These are phyloP conservation scores for Temnothorax longispinosus DNA, from an alignment of 1,140 invertebrate species.

Conservation along the genomic window DNA sequence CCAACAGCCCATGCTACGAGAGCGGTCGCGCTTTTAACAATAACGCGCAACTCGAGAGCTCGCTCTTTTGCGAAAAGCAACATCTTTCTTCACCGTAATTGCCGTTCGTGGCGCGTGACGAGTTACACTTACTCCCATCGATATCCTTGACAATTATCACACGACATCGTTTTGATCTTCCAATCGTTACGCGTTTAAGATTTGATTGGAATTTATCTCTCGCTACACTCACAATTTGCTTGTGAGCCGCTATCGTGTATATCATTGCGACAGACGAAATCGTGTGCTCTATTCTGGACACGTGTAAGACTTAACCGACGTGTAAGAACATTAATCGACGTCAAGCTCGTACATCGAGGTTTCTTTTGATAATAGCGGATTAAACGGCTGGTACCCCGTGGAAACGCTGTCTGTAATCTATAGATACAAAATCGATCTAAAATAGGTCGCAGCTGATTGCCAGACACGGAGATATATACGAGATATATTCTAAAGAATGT, in stretches of 20 bases:
- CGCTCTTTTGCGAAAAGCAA: background rate
- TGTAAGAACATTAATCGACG: slow-evolving; percentile 53
- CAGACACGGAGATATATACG: background rate
- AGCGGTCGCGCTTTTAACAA: background rate
- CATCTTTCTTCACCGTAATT: background rate
- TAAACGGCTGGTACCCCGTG: background rate
- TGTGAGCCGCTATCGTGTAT: background rate
- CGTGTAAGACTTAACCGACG: slow-evolving; percentile 5
- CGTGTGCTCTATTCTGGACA: background rate
- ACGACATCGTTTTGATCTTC: background rate
- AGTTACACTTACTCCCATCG: background rate
- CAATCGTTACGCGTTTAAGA: background rate
- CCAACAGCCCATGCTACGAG: background rate
- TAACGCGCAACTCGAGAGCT: too few relatives aligned
- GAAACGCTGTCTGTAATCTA: background rate
- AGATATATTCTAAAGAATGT: background rate
- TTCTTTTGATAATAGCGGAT: slow-evolving; percentile 27
- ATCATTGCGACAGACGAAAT: slow-evolving; percentile 50
- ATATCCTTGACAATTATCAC: background rate
- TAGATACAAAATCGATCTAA: slow-evolving; percentile 22
- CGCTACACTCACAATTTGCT: background rate
- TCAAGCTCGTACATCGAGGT: slow-evolving; percentile 18
- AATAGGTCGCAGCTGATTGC: slow-evolving; percentile 26
- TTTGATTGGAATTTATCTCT: slow-evolving; percentile 3
- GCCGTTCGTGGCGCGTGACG: background rate